These are phyloP conservation scores for Oophaga sylvatica DNA, from an alignment of 2,797 vertebrate species.

Conservation along the genomic window DNA sequence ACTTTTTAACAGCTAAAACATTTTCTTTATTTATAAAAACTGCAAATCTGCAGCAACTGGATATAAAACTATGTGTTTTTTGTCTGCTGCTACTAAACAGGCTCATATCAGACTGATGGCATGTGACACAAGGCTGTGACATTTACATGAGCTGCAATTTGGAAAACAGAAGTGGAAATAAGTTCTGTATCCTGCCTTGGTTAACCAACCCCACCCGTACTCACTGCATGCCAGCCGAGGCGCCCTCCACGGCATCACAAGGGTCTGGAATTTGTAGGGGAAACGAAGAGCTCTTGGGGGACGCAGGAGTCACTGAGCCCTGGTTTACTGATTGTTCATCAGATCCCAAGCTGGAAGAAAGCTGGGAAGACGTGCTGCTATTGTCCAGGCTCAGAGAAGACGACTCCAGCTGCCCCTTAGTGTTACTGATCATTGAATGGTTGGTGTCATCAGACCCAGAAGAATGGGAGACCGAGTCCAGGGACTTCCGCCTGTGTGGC, in stretches of 20 bases:
- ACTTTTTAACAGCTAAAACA: no score
- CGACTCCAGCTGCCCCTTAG: constrained; percentile 73
- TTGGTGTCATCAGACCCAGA: constrained; percentile 80
- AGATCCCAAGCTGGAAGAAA: constrained; percentile 91
- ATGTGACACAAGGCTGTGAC: neutral
- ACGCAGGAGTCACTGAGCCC: constrained; percentile 74
- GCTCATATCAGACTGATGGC: neutral
- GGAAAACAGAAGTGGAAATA: neutral
- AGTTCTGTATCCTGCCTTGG: neutral
- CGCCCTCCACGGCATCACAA: constrained; percentile 66
- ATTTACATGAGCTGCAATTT: neutral
- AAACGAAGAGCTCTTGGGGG: constrained; percentile 66
- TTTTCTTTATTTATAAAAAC: no score
- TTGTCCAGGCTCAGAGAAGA: constrained; percentile 91
- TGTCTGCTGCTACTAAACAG: no score
- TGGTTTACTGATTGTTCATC: constrained; percentile 80
- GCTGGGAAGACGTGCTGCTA: constrained; percentile 84
- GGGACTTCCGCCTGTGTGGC: constrained; percentile 76
- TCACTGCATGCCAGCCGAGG: constrained; percentile 80
- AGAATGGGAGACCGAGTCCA: constrained; percentile 87
- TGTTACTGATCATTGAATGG: constrained; percentile 62
- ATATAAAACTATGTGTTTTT: no score
- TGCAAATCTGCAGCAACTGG: no score
- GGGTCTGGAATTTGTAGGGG: constrained; percentile 78
- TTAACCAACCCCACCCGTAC: constrained; percentile 63